phyloP scores from a whole-genome alignment of 2,888 invertebrate genomes.

The Oxycera nigricornis region DNA sequence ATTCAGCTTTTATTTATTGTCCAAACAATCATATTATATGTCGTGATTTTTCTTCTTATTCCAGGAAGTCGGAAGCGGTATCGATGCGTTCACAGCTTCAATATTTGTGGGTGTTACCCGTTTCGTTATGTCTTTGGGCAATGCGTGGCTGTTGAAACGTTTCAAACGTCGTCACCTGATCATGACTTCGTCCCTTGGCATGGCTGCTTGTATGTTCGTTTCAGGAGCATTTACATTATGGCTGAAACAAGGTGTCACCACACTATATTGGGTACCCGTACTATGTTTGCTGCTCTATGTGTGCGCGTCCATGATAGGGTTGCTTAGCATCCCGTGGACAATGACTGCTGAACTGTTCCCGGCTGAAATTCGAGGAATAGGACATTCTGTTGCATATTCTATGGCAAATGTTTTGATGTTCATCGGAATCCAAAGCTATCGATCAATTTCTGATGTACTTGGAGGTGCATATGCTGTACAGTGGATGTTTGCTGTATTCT shows the following conservation, averaged over 20 bases:
- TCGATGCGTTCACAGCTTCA: slow-evolving; percentile 66
- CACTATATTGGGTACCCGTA: slow-evolving; percentile 63
- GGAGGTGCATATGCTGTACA: slow-evolving; percentile 65
- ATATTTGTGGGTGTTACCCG: slow-evolving; percentile 66
- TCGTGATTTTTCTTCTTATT: slow-evolving; percentile 49
- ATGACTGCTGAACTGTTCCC: slow-evolving; percentile 71
- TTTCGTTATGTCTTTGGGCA: slow-evolving; percentile 66
- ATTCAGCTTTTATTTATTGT: too few relatives aligned
- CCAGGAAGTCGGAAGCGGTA: slow-evolving; percentile 63
- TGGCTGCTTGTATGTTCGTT: slow-evolving; percentile 66
- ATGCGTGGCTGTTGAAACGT: slow-evolving; percentile 65
- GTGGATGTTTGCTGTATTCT: slow-evolving; percentile 66
- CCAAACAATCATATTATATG: too few relatives aligned
- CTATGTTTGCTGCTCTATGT: slow-evolving; percentile 65
- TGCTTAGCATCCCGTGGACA: slow-evolving; percentile 71
- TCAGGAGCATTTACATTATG: slow-evolving; percentile 66
- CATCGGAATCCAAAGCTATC: slow-evolving; percentile 65
- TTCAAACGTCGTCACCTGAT: slow-evolving; percentile 65
- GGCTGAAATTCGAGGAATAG: slow-evolving; percentile 67
- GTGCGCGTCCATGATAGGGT: slow-evolving; percentile 67
- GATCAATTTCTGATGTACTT: slow-evolving; percentile 55
- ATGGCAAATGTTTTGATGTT: slow-evolving; percentile 68
- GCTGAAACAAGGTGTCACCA: slow-evolving; percentile 59
- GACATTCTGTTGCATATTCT: slow-evolving; percentile 67
- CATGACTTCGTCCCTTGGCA: slow-evolving; percentile 65